Evolutionary conservation across 1,140 invertebrate species (phyloP).

Genomic region (Gryllus bimaculatus): DNA sequence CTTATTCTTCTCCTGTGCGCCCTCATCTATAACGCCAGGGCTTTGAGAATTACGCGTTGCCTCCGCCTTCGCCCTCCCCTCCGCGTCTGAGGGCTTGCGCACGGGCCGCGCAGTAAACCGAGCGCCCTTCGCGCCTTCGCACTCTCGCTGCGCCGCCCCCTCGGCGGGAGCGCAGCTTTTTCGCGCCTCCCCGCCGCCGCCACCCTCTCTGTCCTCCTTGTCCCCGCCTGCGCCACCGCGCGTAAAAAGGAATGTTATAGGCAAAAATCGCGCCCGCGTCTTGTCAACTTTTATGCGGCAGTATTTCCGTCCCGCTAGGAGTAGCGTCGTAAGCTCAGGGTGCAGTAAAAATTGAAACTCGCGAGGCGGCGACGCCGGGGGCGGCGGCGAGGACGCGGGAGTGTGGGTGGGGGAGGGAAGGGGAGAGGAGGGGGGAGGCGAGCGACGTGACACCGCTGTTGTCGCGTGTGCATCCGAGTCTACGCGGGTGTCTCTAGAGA

Average conservation of each 20-base stretch:
- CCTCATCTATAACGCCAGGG: too few relatives aligned
- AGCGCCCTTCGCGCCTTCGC: too few relatives aligned
- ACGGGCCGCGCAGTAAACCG: too few relatives aligned
- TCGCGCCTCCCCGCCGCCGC: background rate
- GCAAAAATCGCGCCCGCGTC: background rate
- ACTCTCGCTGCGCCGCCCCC: too few relatives aligned
- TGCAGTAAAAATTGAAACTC: background rate
- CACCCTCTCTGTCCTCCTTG: background rate
- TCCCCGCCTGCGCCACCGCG: background rate
- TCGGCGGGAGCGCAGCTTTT: background rate
- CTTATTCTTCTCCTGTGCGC: too few relatives aligned
- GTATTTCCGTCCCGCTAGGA: background rate
- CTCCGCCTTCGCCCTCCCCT: too few relatives aligned
- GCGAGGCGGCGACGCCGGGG: background rate
- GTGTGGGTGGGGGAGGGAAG: background rate
- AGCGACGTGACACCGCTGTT: too few relatives aligned
- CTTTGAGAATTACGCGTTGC: too few relatives aligned
- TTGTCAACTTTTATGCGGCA: background rate
- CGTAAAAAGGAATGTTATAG: constrained; percentile 5
- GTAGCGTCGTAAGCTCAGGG: background rate
- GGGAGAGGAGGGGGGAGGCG: background rate
- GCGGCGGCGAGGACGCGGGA: background rate
- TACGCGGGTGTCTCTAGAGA: too few relatives aligned
- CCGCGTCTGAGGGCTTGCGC: too few relatives aligned
- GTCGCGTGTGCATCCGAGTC: too few relatives aligned